Evolutionary conservation across 2,797 vertebrate genomes (phyloP).

Genomic region (Myotis vivesi): DNA sequence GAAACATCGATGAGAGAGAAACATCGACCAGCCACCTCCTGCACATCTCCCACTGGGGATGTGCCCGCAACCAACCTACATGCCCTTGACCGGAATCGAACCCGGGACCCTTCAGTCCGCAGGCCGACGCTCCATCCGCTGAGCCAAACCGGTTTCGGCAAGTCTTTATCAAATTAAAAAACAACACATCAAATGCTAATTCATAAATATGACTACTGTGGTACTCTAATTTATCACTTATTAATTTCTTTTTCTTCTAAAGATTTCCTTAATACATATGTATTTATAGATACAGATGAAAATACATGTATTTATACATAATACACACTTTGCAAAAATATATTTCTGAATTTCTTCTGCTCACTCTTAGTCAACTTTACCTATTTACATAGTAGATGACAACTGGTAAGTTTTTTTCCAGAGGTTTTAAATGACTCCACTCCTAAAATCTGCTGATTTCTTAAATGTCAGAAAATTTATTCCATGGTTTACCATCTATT

Average conservation of each 20-base stretch:
- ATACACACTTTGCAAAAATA: neutral
- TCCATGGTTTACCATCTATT: neutral
- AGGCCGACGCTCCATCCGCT: too few relatives aligned
- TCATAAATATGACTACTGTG: neutral
- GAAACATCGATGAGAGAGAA: too few relatives aligned
- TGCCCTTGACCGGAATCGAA: too few relatives aligned
- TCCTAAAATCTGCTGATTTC: slow-evolving; percentile 11
- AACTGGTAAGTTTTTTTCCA: neutral
- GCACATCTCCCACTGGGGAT: too few relatives aligned
- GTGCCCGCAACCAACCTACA: too few relatives aligned
- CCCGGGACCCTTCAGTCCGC: too few relatives aligned
- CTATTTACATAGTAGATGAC: neutral
- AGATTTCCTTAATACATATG: neutral
- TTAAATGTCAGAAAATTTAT: neutral
- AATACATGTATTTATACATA: neutral
- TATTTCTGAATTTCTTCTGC: neutral
- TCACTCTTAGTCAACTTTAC: neutral
- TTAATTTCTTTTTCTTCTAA: neutral
- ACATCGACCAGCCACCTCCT: too few relatives aligned
- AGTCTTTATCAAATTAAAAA: neutral
- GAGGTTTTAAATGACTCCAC: neutral
- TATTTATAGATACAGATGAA: neutral
- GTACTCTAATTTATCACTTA: neutral
- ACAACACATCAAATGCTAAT: neutral
- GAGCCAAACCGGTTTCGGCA: too few relatives aligned